phyloP scores from a whole-genome alignment of 2,113 vertebrate species.

The Oryzias woworae region DNA sequence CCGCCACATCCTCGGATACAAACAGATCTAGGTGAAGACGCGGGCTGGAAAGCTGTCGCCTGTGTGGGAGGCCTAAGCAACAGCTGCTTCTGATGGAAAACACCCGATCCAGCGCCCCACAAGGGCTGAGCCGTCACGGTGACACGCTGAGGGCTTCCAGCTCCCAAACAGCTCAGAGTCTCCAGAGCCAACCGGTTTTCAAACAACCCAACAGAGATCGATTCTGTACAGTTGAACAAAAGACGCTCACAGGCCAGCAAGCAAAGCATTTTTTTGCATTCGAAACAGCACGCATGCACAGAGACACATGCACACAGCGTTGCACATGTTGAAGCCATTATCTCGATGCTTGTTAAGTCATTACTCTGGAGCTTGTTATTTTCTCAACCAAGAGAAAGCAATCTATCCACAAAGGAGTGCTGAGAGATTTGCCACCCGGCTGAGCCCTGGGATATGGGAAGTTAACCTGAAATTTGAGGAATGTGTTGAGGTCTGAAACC shows the following conservation, averaged over 20 bases:
- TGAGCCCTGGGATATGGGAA: constrained; percentile 71
- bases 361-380: constrained; percentile 78
- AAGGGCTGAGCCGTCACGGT: constrained; percentile 57
- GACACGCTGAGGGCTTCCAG: constrained; percentile 47
- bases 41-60: constrained; percentile 18
- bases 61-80: constrained; percentile 58
- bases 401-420: constrained; percentile 72
- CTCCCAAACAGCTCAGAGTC: constrained; percentile 1
- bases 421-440: constrained; percentile 78
- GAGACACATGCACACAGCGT: constrained; percentile 48
- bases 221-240: constrained; percentile 67
- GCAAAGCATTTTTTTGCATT: constrained; percentile 33
- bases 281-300: constrained; percentile 42
- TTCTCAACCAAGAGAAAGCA: constrained; percentile 78
- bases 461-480: constrained; percentile 75
- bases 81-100: constrained; percentile 75
- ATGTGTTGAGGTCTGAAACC: constrained; percentile 68
- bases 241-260: constrained; percentile 39
- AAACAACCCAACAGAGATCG: constrained; percentile 67
- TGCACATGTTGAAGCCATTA: constrained; percentile 79
- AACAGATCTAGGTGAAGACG: constrained; percentile 43
- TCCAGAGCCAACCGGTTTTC: constrained; percentile 53
- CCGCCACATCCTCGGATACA: constrained; percentile 29
- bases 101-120: constrained; percentile 57
- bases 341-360: constrained; percentile 78